A percentile compares a stretch with the other conserved stretches of the same genome.
Evolutionary conservation across 2,888 invertebrate genomes (phyloP).

Genomic region (Psococerastis gibbosa): DNA sequence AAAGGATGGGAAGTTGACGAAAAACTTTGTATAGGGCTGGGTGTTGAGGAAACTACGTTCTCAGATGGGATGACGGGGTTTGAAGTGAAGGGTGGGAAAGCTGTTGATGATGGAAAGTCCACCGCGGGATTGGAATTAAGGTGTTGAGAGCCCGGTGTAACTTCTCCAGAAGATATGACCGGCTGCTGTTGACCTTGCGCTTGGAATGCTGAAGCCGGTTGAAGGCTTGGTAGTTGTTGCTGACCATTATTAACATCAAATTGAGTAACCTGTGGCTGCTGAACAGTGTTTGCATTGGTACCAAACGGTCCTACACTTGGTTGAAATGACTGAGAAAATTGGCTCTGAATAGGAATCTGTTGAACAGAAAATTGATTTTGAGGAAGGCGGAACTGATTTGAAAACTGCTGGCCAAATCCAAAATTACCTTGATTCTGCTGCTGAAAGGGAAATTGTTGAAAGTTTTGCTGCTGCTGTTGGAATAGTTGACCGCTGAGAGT

Average conservation of each 20-base stretch:
- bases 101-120: conserved; percentile 4
- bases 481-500: neutral
- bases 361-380: conserved; percentile 17
- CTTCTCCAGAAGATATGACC: neutral
- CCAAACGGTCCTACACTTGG: neutral
- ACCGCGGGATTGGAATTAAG: neutral
- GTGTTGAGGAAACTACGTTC: neutral
- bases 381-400: conserved; percentile 19
- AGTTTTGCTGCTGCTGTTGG: conserved; percentile 17
- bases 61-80: conserved; percentile 3
- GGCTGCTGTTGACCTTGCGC: conserved; percentile 24
- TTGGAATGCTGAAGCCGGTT: conserved; percentile 23
- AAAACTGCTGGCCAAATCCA: conserved; percentile 18
- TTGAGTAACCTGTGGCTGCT: neutral
- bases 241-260: conserved; percentile 16
- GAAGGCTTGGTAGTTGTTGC: conserved; percentile 20
- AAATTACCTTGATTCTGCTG: conserved; percentile 22
- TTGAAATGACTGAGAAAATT: conserved; percentile 9
- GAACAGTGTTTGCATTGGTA: no score
- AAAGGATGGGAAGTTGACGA: conserved; percentile 2
- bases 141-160: conserved; percentile 3
- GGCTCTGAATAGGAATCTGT: conserved; percentile 11
- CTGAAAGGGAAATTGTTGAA: conserved; percentile 25
- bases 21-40: neutral
- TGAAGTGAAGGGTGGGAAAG: conserved; percentile 5